Conservation (phyloP, 2,888 invertebrate species). For the Zygaena filipendulae region DNA sequence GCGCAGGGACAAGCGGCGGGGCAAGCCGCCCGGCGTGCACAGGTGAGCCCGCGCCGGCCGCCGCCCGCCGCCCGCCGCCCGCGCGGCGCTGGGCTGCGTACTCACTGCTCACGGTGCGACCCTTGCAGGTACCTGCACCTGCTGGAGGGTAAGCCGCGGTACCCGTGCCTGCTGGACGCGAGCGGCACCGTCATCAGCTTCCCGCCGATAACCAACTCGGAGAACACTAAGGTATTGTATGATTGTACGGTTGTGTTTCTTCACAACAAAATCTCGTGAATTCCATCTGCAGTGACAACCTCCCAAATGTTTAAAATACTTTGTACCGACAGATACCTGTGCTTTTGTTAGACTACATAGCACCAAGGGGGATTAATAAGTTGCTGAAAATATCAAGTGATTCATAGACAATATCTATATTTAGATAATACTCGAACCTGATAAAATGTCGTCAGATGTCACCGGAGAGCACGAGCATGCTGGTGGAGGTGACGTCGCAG, state of each 20-base stretch:
- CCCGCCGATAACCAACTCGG: slow-evolving; percentile 88
- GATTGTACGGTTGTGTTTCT: no score
- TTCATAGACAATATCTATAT: no score
- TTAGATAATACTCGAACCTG: no score
- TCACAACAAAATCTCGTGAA: no score
- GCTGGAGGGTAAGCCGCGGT: slow-evolving; percentile 77
- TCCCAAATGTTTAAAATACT: no score
- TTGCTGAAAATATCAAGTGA: no score
- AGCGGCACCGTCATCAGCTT: slow-evolving; percentile 79
- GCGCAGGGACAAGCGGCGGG: slow-evolving; percentile 82
- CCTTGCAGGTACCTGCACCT: slow-evolving; percentile 76
- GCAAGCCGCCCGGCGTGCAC: slow-evolving; percentile 68
- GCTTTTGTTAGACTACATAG: no score
- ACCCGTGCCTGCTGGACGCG: slow-evolving; percentile 77
- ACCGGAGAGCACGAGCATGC: slow-evolving; percentile 70
- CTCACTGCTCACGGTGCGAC: no score
- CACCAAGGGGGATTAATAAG: no score
- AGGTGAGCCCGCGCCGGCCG: slow-evolving; percentile 75
- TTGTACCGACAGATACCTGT: no score
- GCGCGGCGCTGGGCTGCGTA: slow-evolving; percentile 72
- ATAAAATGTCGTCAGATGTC: slow-evolving; percentile 73
- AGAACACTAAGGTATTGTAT: slow-evolving; percentile 83
- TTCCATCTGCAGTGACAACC: no score
- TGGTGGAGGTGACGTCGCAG: slow-evolving; percentile 83
- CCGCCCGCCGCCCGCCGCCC: slow-evolving; percentile 68